Evolutionary conservation across 2,797 vertebrate genomes (phyloP).

Genomic region (Crenichthys baileyi): DNA sequence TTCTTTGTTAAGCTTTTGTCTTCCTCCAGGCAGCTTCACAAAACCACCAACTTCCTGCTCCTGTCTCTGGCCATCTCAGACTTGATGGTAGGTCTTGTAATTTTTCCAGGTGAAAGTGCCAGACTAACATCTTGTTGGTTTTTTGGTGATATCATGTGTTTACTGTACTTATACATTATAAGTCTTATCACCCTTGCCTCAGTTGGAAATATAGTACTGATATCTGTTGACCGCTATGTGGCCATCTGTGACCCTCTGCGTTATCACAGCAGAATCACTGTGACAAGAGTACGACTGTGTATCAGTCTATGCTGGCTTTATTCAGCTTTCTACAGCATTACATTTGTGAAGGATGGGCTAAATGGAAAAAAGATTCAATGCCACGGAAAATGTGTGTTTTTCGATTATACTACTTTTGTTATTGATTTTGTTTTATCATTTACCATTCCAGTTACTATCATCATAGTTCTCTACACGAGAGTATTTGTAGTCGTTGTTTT

Average conservation of each 20-base stretch:
- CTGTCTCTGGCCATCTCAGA: slow-evolving; percentile 10
- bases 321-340: not conserved
- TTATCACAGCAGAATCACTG: slow-evolving; percentile 4
- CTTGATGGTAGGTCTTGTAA: not conserved
- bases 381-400: not conserved
- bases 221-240: slow-evolving; percentile 1
- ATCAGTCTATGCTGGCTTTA: not conserved
- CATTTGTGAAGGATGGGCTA: not conserved
- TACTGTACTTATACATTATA: not conserved
- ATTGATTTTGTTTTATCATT: not conserved
- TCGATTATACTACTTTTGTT: not conserved
- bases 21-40: slow-evolving; percentile 6
- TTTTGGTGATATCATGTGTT: not conserved
- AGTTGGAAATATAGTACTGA: not conserved
- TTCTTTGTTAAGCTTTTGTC: not conserved
- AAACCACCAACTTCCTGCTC: slow-evolving; percentile 4
- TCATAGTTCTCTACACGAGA: slow-evolving; percentile 1
- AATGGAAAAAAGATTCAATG: not conserved
- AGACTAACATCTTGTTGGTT: not conserved
- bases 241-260: slow-evolving; percentile 9
- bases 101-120: not conserved
- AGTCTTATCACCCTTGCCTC: not conserved
- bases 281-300: not conserved
- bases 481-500: not conserved
- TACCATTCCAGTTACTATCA: not conserved